Percentiles rank a stretch among this genome's conserved stretches.
These are phyloP conservation scores for Enteromius afrohamiltoni DNA, from an alignment of 2,797 vertebrate genomes.

Conservation along the genomic window DNA sequence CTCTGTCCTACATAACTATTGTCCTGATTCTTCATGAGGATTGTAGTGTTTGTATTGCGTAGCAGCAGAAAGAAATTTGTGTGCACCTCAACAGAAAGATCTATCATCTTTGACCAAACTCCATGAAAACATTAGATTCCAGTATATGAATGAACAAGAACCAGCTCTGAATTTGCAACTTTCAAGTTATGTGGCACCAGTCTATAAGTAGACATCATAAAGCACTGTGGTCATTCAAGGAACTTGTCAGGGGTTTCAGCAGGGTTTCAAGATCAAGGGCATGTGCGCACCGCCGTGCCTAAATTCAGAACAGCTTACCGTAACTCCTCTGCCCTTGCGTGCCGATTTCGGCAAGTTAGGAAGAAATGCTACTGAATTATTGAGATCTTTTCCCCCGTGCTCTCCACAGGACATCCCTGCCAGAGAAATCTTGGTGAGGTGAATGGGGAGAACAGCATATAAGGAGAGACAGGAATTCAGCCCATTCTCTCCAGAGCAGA, in stretches of 20 bases:
- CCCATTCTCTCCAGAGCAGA: background rate
- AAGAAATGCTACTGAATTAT: slow-evolving; percentile 74
- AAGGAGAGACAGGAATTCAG: slow-evolving; percentile 33
- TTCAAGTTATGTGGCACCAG: background rate
- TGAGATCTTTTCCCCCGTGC: slow-evolving; percentile 49
- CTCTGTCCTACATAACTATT: slow-evolving; percentile 9
- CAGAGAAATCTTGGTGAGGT: slow-evolving; percentile 54
- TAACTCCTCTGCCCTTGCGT: slow-evolving; percentile 38
- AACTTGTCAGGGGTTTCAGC: background rate
- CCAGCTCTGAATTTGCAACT: background rate
- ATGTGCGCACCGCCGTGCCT: background rate
- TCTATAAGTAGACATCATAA: background rate
- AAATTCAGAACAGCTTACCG: slow-evolving; percentile 53
- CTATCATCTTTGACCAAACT: background rate
- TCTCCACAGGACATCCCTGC: slow-evolving; percentile 68
- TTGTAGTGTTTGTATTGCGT: background rate
- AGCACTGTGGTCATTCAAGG: background rate
- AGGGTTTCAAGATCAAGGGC: slow-evolving; percentile 10
- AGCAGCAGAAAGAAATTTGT: background rate
- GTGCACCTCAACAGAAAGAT: background rate
- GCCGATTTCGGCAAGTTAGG: slow-evolving; percentile 61
- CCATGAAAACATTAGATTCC: background rate
- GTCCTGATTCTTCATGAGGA: background rate
- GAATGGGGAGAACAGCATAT: slow-evolving; percentile 41
- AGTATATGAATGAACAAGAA: background rate